Evolutionary conservation across 2,888 invertebrate genomes (phyloP), one percentile per base, ranked within the genome.

Genomic region (Stenodera caucasica): DNA sequence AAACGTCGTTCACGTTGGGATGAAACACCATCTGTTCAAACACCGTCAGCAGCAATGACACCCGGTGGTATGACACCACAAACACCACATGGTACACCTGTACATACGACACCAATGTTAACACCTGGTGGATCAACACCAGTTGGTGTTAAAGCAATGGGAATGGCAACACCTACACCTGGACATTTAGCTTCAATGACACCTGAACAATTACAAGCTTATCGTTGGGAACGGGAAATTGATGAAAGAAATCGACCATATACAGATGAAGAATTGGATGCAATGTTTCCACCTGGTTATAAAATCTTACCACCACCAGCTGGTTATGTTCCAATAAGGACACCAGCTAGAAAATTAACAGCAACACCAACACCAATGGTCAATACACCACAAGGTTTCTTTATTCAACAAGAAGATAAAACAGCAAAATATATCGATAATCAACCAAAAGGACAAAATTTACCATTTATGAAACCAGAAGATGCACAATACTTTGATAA

Each of bases 401-500:
- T 95, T 82, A 96, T 97, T 79, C 96, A 96, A 81, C 88, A 90
- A 75, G 94, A 94, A 81, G 94, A 94, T 77, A 89, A 90, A 79
- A 88, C 88, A 54, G 87, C 90, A 0, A 94, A 94, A 75, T 92
- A 92, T 79, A 89, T 96, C 74, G 98, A 99, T 80, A 95, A 95
- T 78, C 99, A 99, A 82, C 99, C 99, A 1, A 98, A 75, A 64
- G 75, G 75, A 0, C 85, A 86, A 73, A 98, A 98, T 82, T 85
- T 99, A 71, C 99, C 99, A 14, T 96, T 99, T 79, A 93, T 99
- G 90, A 99, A 99, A 81, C 99, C 99, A 0, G 99, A 99, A 81
- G 98, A 98, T 82, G 97, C 99, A 50, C 99, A 99, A 82, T 99
- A 99, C 82, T 99, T 99, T 82, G 99, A 99, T 81, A 99, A 99